Percentiles rank a stretch among this genome's conserved stretches.
phyloP scores from a whole-genome alignment of 2,888 invertebrate genomes.

The Drosophila neonasuta region DNA sequence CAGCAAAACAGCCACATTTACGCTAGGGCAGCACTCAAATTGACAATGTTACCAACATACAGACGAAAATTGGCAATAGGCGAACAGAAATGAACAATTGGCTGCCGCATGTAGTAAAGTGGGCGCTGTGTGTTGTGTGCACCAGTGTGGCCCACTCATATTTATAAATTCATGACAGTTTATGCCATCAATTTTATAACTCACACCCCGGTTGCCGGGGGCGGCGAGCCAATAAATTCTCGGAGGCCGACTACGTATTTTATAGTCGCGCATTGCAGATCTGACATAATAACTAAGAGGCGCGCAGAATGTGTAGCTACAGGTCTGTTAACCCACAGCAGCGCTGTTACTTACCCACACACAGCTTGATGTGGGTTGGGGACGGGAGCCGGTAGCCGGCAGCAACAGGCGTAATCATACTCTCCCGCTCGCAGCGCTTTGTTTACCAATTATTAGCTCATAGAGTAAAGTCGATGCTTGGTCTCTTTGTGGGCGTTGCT shows the following conservation, averaged over 20 bases:
- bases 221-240: conserved; percentile 79
- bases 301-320: conserved; percentile 75
- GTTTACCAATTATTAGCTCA: conserved; percentile 7
- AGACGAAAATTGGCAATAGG: conserved; percentile 71
- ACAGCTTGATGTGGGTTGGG: neutral
- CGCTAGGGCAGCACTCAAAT: conserved; percentile 45
- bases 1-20: conserved; percentile 21
- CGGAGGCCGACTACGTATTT: conserved; percentile 74
- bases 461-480: conserved; percentile 8
- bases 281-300: conserved; percentile 80
- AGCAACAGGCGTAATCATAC: neutral
- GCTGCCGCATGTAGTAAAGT: neutral
- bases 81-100: conserved; percentile 40
- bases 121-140: neutral
- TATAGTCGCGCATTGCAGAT: conserved; percentile 80
- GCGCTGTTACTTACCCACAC: conserved; percentile 43
- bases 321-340: conserved; percentile 57
- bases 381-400: too few relatives aligned
- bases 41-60: conserved; percentile 80
- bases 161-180: conserved; percentile 72
- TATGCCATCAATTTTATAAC: conserved; percentile 78
- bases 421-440: neutral
- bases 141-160: conserved; percentile 44
- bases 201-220: conserved; percentile 67
- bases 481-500: conserved; percentile 67